Evolutionary conservation across 2,797 vertebrate species (phyloP).

Genomic region (Prionace glauca): DNA sequence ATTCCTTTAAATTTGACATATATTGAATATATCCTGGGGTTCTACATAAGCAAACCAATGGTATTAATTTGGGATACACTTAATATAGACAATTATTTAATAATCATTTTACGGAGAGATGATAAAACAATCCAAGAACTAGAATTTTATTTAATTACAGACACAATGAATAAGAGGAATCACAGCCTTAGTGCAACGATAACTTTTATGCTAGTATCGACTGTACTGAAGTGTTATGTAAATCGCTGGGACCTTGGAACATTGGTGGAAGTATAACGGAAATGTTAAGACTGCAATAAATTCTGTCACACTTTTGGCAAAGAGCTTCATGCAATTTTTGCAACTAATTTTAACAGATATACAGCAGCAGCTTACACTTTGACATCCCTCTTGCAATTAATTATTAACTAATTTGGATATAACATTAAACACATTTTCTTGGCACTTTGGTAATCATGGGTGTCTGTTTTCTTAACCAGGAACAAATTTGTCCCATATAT

Average conservation of each 20-base stretch:
- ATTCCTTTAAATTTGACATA: too few species aligned
- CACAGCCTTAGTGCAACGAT: not conserved
- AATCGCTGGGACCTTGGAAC: not conserved
- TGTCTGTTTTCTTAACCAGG: not conserved
- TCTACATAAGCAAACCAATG: too few species aligned
- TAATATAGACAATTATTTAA: not conserved
- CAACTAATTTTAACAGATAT: not conserved
- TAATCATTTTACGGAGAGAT: not conserved
- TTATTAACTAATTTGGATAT: not conserved
- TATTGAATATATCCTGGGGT: too few species aligned
- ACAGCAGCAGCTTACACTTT: not conserved
- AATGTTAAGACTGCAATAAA: constrained; percentile 14
- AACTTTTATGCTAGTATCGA: not conserved
- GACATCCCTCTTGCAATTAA: not conserved
- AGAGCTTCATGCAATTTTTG: not conserved
- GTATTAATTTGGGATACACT: too few species aligned
- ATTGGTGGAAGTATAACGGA: not conserved
- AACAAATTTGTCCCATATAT: not conserved
- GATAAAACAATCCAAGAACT: not conserved
- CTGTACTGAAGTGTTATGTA: not conserved
- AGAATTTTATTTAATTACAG: not conserved
- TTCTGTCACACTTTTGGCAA: not conserved
- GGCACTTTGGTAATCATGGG: not conserved
- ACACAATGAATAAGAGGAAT: not conserved
- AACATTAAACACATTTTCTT: not conserved